Conservation (phyloP, 2,888 invertebrate genomes). For the Acanthoscelides obtectus region DNA sequence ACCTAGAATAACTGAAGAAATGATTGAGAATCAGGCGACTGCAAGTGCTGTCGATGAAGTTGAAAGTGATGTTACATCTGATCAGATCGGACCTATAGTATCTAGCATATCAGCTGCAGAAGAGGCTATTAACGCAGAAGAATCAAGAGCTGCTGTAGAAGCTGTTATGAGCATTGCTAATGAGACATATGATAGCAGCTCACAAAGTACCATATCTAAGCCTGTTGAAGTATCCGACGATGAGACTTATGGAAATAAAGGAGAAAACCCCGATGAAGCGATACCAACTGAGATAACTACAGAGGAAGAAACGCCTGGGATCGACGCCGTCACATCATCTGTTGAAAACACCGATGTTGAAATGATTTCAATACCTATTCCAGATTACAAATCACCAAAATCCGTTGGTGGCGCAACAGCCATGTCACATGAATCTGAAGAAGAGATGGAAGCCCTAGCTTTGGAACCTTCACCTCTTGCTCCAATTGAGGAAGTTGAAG, state of each 20-base stretch:
- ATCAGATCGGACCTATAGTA: background rate
- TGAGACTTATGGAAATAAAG: background rate
- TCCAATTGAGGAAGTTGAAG: constrained; percentile 1
- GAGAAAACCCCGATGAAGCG: background rate
- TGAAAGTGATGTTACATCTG: background rate
- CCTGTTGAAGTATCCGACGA: background rate
- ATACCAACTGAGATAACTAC: background rate
- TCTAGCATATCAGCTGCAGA: background rate
- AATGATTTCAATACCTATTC: background rate
- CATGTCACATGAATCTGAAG: background rate
- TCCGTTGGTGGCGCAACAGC: background rate
- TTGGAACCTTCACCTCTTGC: constrained; percentile 9
- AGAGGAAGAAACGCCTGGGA: background rate
- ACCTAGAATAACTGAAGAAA: background rate
- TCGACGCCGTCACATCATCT: background rate
- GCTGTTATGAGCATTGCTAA: background rate
- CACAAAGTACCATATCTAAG: background rate
- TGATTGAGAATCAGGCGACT: background rate
- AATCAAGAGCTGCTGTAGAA: background rate
- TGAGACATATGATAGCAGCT: background rate
- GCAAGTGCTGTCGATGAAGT: background rate
- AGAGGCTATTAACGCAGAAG: background rate
- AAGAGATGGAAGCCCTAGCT: constrained; percentile 9
- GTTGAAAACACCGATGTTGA: background rate
- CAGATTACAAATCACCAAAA: background rate